Percentiles rank a stretch among this genome's conserved stretches.
These are phyloP conservation scores for Lordiphosa mommai DNA, from an alignment of 1,140 invertebrate genomes.

Conservation along the genomic window DNA sequence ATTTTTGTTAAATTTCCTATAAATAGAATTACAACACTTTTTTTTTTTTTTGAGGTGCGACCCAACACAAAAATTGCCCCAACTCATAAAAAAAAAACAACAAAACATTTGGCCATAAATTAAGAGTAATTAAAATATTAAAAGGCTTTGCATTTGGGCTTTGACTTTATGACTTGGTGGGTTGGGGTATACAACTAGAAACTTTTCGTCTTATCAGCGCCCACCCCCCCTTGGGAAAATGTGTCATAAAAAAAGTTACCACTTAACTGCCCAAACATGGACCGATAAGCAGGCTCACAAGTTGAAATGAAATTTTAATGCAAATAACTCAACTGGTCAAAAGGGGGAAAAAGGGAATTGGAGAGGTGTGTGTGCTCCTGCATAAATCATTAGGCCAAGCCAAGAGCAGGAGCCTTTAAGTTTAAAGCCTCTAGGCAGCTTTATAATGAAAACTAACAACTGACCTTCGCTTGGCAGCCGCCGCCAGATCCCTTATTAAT, in stretches of 20 bases:
- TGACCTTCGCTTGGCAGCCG: constrained; percentile 23
- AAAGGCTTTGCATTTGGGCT: constrained; percentile 53
- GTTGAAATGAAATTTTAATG: constrained; percentile 66
- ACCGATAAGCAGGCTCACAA: constrained; percentile 13
- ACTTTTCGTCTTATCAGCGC: constrained; percentile 45
- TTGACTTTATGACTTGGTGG: constrained; percentile 41
- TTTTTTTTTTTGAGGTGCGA: not conserved
- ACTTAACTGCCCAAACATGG: not conserved
- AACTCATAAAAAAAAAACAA: constrained; percentile 21
- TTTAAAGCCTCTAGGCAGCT: not conserved
- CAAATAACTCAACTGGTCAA: constrained; percentile 62
- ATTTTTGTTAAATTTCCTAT: too few species aligned
- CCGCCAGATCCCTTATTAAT: constrained; percentile 50
- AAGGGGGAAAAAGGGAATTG: not conserved
- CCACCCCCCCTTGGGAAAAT: constrained; percentile 60
- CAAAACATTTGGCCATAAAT: constrained; percentile 52
- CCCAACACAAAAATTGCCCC: constrained; percentile 14
- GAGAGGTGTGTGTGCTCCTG: constrained; percentile 41
- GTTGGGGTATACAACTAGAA: constrained; percentile 25
- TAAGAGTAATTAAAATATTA: constrained; percentile 71
- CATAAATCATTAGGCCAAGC: constrained; percentile 61
- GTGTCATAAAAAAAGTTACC: constrained; percentile 62
- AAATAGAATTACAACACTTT: not conserved
- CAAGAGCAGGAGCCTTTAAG: constrained; percentile 4
- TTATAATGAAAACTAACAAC: constrained; percentile 28